These are phyloP conservation scores for Drosophila carrolli DNA, from an alignment of 1,140 invertebrate genomes.

Conservation along the genomic window DNA sequence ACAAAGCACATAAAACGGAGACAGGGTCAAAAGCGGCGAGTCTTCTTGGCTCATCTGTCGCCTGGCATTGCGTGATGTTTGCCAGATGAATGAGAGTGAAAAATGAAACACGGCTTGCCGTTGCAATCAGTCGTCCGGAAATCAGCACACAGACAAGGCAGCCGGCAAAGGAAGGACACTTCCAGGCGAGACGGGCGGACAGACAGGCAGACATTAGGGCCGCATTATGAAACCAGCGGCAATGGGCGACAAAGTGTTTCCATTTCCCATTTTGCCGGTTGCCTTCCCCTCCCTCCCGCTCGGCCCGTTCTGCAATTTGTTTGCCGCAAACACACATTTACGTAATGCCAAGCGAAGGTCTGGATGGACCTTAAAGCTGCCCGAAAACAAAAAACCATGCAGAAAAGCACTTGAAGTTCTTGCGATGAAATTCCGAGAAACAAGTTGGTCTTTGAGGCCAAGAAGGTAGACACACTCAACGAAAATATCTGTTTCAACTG, in stretches of 20 bases:
- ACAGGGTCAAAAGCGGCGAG: conserved; percentile 27
- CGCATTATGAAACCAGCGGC: conserved; percentile 62
- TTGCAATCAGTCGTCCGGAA: conserved; percentile 79
- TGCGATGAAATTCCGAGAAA: conserved; percentile 70
- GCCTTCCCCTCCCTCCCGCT: neutral
- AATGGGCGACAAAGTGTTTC: conserved; percentile 66
- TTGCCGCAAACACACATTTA: conserved; percentile 46
- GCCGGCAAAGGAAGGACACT: conserved; percentile 28
- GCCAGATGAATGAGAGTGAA: conserved; percentile 80
- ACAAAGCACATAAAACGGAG: conserved; percentile 9
- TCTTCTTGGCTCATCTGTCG: conserved; percentile 57
- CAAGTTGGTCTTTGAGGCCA: conserved; percentile 62
- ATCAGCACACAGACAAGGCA: conserved; percentile 68
- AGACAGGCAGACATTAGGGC: conserved; percentile 48
- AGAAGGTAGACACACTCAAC: conserved; percentile 17
- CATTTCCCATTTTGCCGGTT: conserved; percentile 36
- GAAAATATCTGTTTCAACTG: neutral
- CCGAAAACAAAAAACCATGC: conserved; percentile 25
- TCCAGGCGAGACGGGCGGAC: conserved; percentile 11
- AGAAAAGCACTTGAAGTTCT: conserved; percentile 71
- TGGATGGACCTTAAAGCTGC: conserved; percentile 50
- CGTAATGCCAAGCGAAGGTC: conserved; percentile 63
- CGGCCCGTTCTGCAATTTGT: conserved; percentile 41
- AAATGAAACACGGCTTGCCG: conserved; percentile 71
- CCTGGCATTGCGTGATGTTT: conserved; percentile 67